phyloP scores from a whole-genome alignment of 2,797 vertebrate genomes.

The Distichodus sexfasciatus region DNA sequence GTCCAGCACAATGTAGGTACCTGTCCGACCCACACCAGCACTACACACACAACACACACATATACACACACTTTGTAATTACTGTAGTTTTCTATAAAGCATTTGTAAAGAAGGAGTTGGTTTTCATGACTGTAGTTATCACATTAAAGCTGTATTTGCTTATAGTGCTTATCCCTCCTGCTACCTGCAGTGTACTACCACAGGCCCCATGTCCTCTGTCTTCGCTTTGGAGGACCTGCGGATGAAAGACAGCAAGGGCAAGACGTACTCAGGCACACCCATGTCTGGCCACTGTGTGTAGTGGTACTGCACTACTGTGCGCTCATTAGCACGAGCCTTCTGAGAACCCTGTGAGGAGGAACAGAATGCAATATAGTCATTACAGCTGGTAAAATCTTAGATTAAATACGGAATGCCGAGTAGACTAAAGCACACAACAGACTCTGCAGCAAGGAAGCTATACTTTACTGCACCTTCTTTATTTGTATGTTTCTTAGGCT shows the following conservation, averaged over 20 bases:
- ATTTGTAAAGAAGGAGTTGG: too few relatives aligned
- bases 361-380: neutral
- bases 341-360: constrained; percentile 78
- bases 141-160: too few relatives aligned
- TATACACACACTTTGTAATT: neutral
- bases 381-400: neutral
- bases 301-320: constrained; percentile 85
- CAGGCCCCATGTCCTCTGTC: constrained; percentile 75
- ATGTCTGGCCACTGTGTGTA: constrained; percentile 99
- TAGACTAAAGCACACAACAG: too few relatives aligned
- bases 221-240: constrained; percentile 82
- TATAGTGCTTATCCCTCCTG: too few relatives aligned
- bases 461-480: constrained; percentile 81
- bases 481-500: constrained; percentile 82
- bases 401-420: neutral
- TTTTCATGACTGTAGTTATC: neutral
- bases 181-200: constrained; percentile 95
- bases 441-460: neutral
- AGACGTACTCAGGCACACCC: constrained; percentile 88
- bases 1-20: constrained; percentile 94
- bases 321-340: constrained; percentile 80
- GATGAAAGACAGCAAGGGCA: constrained; percentile 90
- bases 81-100: too few relatives aligned
- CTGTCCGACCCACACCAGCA: constrained; percentile 92
- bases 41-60: constrained; percentile 60